phyloP scores from a whole-genome alignment of 1,140 invertebrate species.

The Helicorthomorpha holstii region DNA sequence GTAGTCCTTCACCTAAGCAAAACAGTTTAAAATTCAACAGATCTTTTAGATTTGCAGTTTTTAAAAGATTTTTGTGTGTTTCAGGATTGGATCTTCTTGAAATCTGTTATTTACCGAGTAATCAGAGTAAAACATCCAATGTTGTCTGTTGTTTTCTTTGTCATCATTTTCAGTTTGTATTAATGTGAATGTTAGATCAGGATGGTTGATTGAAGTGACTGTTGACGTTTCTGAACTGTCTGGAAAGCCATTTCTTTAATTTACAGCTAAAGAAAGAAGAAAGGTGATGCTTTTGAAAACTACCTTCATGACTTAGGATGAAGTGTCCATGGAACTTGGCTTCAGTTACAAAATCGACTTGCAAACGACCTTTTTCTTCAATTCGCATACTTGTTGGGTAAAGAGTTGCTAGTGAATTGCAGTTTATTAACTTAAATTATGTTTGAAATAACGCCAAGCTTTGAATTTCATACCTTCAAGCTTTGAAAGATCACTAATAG shows the following conservation, averaged over 20 bases:
- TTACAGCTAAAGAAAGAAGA: too few relatives aligned
- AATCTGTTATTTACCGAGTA: conserved; percentile 23
- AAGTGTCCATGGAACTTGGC: conserved; percentile 26
- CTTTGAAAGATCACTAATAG: conserved; percentile 16
- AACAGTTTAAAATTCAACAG: neutral
- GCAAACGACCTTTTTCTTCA: conserved; percentile 20
- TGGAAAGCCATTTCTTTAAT: too few relatives aligned
- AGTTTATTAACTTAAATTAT: neutral
- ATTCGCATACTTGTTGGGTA: conserved; percentile 27
- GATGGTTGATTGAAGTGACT: conserved; percentile 20
- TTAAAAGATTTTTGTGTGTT: too few relatives aligned
- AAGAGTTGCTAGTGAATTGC: conserved; percentile 19
- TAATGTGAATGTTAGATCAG: conserved; percentile 22
- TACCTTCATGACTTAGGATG: conserved; percentile 19
- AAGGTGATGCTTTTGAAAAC: too few relatives aligned
- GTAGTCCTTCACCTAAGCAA: conserved; percentile 22
- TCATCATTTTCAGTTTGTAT: conserved; percentile 19
- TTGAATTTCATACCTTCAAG: conserved; percentile 17
- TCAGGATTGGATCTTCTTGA: too few relatives aligned
- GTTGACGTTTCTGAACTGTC: conserved; percentile 13
- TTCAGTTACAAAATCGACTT: conserved; percentile 24
- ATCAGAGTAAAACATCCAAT: conserved; percentile 26
- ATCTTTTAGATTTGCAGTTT: too few relatives aligned
- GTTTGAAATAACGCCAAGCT: neutral
- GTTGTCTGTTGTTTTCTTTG: conserved; percentile 23